phyloP scores from a whole-genome alignment of 2,888 invertebrate genomes.

The Colostygia pectinataria region DNA sequence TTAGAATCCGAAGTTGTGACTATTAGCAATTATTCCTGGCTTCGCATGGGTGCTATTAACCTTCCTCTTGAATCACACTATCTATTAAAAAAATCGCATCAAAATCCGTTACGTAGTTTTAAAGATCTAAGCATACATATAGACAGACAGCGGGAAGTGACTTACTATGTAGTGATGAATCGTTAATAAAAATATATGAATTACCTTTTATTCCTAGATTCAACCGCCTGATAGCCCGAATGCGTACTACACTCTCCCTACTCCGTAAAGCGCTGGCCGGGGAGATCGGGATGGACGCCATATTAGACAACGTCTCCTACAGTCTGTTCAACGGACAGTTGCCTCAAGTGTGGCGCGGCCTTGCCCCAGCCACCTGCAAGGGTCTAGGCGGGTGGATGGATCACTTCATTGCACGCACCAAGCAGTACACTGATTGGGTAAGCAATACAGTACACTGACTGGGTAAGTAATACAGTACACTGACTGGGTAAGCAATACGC shows the following conservation, averaged over 20 bases:
- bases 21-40: no score
- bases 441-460: no score
- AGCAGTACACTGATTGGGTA: conserved; percentile 89
- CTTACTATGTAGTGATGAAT: no score
- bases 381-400: conserved; percentile 94
- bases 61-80: no score
- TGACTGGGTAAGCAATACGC: conserved; percentile 85
- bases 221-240: conserved; percentile 88
- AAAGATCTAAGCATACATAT: no score
- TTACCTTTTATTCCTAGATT: conserved; percentile 81
- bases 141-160: no score
- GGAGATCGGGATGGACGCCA: conserved; percentile 95
- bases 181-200: no score
- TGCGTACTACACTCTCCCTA: conserved; percentile 87
- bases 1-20: no score
- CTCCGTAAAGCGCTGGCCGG: conserved; percentile 93
- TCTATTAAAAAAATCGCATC: no score
- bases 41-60: no score
- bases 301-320: conserved; percentile 91
- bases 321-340: conserved; percentile 93
- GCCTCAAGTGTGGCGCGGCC: conserved; percentile 89
- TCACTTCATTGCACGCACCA: conserved; percentile 88
- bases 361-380: conserved; percentile 94
- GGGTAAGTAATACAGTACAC: conserved; percentile 90
- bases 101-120: no score